phyloP scores from a whole-genome alignment of 2,113 vertebrate genomes.

The Naja naja region DNA sequence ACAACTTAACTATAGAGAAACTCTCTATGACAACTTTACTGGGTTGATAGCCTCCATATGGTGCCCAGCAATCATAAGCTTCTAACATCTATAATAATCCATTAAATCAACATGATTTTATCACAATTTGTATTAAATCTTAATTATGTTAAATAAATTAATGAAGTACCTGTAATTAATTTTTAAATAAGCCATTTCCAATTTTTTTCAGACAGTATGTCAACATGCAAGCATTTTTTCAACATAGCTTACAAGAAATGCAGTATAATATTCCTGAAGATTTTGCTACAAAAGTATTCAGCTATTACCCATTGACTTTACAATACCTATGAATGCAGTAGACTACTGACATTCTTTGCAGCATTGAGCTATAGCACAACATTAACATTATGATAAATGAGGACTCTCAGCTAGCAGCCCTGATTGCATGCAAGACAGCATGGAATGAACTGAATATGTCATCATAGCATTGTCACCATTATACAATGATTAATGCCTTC shows the following conservation, averaged over 20 bases:
- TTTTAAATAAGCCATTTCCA: neutral
- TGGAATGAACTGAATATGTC: neutral
- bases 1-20: neutral
- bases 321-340: neutral
- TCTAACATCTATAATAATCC: neutral
- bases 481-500: neutral
- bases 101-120: neutral
- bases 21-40: neutral
- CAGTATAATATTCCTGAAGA: neutral
- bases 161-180: neutral
- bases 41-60: neutral
- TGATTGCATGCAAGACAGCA: neutral
- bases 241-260: neutral
- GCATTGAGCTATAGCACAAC: neutral
- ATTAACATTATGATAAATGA: neutral
- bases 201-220: neutral
- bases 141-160: rapidly evolving
- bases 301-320: neutral
- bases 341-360: neutral
- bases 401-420: neutral
- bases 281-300: neutral
- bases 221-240: neutral
- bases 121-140: neutral
- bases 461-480: neutral
- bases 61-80: neutral